Percentiles rank a stretch among this genome's conserved stretches.
Evolutionary conservation across 2,113 vertebrate species (phyloP).

Genomic region (Hemiscyllium ocellatum): DNA sequence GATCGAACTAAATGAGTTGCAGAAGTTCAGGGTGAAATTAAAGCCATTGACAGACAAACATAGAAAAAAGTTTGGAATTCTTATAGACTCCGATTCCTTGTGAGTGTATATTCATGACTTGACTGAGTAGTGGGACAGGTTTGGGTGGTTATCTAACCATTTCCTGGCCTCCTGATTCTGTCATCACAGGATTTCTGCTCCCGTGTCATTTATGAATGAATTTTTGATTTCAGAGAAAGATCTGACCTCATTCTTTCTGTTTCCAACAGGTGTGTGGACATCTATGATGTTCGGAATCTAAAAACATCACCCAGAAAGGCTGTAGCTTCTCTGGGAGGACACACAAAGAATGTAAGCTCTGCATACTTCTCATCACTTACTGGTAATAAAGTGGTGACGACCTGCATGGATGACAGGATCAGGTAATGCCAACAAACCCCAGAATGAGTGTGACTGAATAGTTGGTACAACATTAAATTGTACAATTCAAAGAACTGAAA

Average conservation of each 20-base stretch:
- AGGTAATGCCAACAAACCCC: conserved; percentile 56
- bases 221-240: not conserved
- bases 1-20: not conserved
- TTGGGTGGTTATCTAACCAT: not conserved
- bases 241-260: not conserved
- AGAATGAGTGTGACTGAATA: not conserved
- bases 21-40: not conserved
- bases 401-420: conserved; percentile 68
- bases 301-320: conserved; percentile 47
- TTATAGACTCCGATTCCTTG: not conserved
- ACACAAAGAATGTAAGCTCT: conserved; percentile 61
- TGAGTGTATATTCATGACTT: not conserved
- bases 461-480: not conserved
- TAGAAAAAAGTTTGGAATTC: not conserved
- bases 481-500: not conserved
- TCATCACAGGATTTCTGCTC: not conserved
- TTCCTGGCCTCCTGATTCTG: not conserved
- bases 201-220: not conserved
- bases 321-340: conserved; percentile 59
- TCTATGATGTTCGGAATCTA: conserved; percentile 72
- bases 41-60: not conserved
- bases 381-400: conserved; percentile 69
- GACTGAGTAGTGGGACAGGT: not conserved
- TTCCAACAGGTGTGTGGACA: conserved; percentile 56
- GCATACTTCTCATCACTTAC: conserved; percentile 78